A percentile compares a stretch with the other conserved stretches of the same genome.
Conservation (phyloP, 2,113 vertebrate species). For the Jaculus jaculus region DNA sequence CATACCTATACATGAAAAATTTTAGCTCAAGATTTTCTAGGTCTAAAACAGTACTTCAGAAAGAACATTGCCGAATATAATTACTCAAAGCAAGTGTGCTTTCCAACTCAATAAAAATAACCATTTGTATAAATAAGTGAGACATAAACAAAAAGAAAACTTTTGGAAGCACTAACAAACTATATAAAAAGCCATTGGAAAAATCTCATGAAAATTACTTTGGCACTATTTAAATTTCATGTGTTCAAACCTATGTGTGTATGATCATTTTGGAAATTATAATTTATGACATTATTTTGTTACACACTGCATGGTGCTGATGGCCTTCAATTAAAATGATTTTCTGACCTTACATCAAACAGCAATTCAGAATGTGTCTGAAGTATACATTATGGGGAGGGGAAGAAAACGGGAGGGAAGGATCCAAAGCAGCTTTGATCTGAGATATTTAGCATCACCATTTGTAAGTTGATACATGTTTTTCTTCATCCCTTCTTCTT, state of each 20-base stretch:
- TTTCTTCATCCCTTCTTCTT: neutral
- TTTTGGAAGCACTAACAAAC: neutral
- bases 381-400: neutral
- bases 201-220: neutral
- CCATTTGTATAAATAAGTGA: neutral
- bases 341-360: neutral
- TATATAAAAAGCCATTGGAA: neutral
- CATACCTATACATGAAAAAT: neutral
- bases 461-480: neutral
- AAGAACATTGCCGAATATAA: neutral
- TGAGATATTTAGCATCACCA: conserved; percentile 36
- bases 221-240: conserved; percentile 9
- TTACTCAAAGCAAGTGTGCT: neutral
- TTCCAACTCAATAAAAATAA: conserved; percentile 14
- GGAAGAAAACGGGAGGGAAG: neutral
- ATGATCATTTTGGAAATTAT: neutral
- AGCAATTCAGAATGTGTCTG: neutral
- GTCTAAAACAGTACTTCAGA: neutral
- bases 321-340: conserved; percentile 27
- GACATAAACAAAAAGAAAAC: neutral
- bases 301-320: neutral
- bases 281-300: conserved; percentile 36
- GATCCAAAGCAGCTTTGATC: neutral
- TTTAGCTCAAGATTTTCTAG: neutral
- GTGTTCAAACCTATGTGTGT: neutral